Evolutionary conservation across 2,797 vertebrate genomes (phyloP), one percentile per base, ranked within the genome.

Genomic region (Chaunax sp.): DNA sequence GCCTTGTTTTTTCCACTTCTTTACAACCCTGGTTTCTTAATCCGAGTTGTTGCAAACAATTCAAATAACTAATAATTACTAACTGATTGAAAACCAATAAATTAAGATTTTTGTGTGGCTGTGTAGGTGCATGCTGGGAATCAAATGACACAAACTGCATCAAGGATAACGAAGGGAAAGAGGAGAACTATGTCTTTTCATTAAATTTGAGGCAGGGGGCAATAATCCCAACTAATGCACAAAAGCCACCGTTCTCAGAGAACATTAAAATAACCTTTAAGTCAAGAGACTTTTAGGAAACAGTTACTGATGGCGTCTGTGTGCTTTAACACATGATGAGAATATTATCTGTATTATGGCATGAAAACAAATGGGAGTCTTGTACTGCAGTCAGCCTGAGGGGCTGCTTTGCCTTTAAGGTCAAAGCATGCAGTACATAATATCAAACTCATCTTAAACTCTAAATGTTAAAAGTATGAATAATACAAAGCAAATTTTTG

Each of bases 1-100:
- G 82, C 83, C 78, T 89, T 78, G 64, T 87, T 89, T 85, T 77
- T 86, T 80, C 59, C 64, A 62, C 64, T 86, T 86, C 81, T 10
- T 81, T 68, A 79, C 87, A 88, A 87, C 86, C 83, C 90, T 88
- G 91, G 86, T 87, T 87, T 84, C 77, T 64, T 87, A 73, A 77
- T 77, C 71, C 3, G 55, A 88, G 72, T 66, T 73, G 72, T 64
- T 67, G 20, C 80, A 80, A 85, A 82, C 33, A 74, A 84, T 64
- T 67, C 28, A 50, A 69, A 67, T 62, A 78, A 66, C 38, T 23
- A 56, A 77, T 62, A 7, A 25, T 56, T 60, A 66, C 13, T 19
- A 74, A 80, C 60, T 41, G 59, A 85, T 35, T 64, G 58, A 70
- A 77, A 80, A 79, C 26, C 15, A n/a, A 75, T 66, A 71, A 30